phyloP scores from a whole-genome alignment of 1,140 invertebrate genomes.

The Drosophila paulistorum region DNA sequence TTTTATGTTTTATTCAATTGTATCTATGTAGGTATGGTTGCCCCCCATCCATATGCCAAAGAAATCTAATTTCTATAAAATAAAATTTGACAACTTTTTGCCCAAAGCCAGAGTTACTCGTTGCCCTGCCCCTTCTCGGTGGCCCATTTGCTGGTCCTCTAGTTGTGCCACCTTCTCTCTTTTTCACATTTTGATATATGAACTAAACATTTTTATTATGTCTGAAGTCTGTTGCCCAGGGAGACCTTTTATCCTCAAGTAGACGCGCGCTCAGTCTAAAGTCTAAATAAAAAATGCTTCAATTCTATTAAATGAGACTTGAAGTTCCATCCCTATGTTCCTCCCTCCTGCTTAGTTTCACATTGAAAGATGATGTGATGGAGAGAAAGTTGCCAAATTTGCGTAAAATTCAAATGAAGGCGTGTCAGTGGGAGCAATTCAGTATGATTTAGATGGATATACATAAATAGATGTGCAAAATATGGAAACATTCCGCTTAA shows the following conservation, averaged over 20 bases:
- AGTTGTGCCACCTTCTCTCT: background rate
- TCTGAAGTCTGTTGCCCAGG: conserved; percentile 49
- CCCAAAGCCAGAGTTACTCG: background rate
- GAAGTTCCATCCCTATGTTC: background rate
- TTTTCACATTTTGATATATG: conserved; percentile 54
- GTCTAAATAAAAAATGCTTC: conserved; percentile 64
- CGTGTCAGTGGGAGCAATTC: conserved; percentile 20
- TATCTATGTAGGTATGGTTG: background rate
- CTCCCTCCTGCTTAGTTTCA: background rate
- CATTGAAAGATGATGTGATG: conserved; percentile 27
- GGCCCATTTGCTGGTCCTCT: conserved; percentile 16
- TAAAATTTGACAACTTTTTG: background rate
- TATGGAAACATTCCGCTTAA: conserved; percentile 25
- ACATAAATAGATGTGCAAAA: conserved; percentile 48
- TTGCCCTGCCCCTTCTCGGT: background rate
- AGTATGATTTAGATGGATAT: conserved; percentile 55
- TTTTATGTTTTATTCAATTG: background rate
- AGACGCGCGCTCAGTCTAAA: conserved; percentile 30
- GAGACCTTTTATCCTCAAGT: conserved; percentile 58
- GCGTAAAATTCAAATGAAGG: conserved; percentile 69
- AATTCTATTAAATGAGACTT: conserved; percentile 61
- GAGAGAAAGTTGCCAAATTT: conserved; percentile 49
- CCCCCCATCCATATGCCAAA: background rate
- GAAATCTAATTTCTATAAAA: background rate
- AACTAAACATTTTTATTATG: conserved; percentile 55